Evolutionary conservation across 2,888 invertebrate species (phyloP).

Genomic region (Falcaria lacertinaria): DNA sequence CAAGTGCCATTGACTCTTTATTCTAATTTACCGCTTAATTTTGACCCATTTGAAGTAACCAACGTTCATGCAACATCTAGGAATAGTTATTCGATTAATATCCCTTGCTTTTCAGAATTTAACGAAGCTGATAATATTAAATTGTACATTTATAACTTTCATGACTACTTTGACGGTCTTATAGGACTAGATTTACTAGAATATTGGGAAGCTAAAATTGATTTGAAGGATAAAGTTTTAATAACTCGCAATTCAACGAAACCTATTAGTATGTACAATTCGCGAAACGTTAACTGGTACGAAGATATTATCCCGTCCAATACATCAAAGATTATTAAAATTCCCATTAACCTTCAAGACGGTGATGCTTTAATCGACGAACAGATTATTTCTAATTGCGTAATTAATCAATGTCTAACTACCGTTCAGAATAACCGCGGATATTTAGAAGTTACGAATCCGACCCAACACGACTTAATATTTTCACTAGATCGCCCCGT

Average conservation of each 20-base stretch:
- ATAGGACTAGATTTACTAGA: slow-evolving; percentile 11
- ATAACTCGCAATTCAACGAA: slow-evolving; percentile 3
- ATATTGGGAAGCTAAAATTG: slow-evolving; percentile 8
- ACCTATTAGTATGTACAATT: no score
- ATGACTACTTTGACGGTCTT: slow-evolving; percentile 14
- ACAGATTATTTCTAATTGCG: slow-evolving; percentile 3
- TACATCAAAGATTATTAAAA: not conserved
- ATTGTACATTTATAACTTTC: slow-evolving; percentile 12
- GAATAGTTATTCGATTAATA: slow-evolving; percentile 6
- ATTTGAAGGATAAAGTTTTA: slow-evolving; percentile 9
- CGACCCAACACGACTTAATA: slow-evolving; percentile 12
- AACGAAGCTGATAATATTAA: not conserved
- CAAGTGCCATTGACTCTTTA: slow-evolving; percentile 7
- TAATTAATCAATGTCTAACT: slow-evolving; percentile 14
- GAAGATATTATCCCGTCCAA: slow-evolving; percentile 1
- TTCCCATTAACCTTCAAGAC: slow-evolving; percentile 3
- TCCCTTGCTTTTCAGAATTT: no score
- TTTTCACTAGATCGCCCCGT: slow-evolving; percentile 9
- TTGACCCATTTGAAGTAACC: slow-evolving; percentile 13
- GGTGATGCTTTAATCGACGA: slow-evolving; percentile 1
- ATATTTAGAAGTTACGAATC: slow-evolving; percentile 17
- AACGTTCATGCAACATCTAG: slow-evolving; percentile 8
- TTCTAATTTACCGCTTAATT: slow-evolving; percentile 6
- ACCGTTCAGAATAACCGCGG: slow-evolving; percentile 18
- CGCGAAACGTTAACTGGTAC: no score